These are phyloP conservation scores for Anseranas semipalmata DNA, from an alignment of 2,113 vertebrate genomes.

Conservation along the genomic window DNA sequence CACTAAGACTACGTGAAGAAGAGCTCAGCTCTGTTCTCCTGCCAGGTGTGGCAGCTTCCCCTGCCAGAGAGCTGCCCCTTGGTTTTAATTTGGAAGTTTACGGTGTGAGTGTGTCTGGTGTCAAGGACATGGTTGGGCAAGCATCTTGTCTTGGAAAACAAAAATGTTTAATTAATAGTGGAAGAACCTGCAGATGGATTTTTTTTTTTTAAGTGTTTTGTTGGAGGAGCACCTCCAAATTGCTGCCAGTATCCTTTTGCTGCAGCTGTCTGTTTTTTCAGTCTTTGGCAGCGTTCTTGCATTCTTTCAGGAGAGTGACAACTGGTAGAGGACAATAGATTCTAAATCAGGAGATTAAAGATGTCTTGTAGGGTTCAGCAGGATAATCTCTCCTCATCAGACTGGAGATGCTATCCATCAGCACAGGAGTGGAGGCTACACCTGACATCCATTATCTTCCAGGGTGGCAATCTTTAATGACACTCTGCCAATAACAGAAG, in stretches of 20 bases:
- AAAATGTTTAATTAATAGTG: background rate
- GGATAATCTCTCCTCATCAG: slow-evolving; percentile 57
- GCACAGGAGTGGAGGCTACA: background rate
- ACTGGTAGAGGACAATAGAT: slow-evolving; percentile 10
- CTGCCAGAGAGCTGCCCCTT: background rate
- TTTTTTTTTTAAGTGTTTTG: background rate
- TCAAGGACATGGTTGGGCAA: slow-evolving; percentile 17
- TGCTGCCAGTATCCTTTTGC: background rate
- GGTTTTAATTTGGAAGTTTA: background rate
- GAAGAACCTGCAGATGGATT: background rate
- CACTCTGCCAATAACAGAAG: slow-evolving; percentile 1
- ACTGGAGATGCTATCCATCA: slow-evolving; percentile 27
- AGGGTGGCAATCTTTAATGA: slow-evolving; percentile 19
- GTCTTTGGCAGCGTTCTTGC: background rate
- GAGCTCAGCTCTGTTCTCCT: background rate
- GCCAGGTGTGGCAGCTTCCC: background rate
- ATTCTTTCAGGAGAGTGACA: slow-evolving; percentile 25
- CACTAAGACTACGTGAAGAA: background rate
- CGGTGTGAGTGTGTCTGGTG: background rate
- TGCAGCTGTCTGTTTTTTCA: background rate
- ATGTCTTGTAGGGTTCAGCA: slow-evolving; percentile 55
- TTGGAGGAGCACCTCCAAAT: background rate
- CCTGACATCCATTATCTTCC: slow-evolving; percentile 37
- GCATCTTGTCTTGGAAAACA: background rate
- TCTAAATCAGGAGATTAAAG: slow-evolving; percentile 53